phyloP scores from a whole-genome alignment of 2,113 vertebrate genomes.

The Heptranchias perlo region DNA sequence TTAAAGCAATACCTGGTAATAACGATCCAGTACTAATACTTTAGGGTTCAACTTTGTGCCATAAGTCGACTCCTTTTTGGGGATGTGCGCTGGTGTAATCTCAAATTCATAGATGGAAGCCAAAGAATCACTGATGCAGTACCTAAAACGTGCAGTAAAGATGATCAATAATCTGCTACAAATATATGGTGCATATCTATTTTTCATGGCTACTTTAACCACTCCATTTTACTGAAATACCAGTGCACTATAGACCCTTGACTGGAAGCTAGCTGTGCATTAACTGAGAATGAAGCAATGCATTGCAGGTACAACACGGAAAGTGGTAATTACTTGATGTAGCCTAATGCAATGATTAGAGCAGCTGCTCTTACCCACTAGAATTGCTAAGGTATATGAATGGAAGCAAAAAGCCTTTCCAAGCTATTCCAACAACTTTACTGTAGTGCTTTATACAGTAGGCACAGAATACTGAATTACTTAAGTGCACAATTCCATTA shows the following conservation, averaged over 20 bases:
- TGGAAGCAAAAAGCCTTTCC: background rate
- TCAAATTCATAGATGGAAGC: conserved; percentile 54
- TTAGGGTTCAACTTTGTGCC: conserved; percentile 46
- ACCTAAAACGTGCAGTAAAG: conserved; percentile 48
- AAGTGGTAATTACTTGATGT: no score
- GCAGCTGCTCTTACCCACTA: background rate
- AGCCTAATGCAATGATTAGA: background rate
- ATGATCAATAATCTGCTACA: background rate
- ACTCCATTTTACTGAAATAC: background rate
- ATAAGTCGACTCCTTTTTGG: conserved; percentile 47
- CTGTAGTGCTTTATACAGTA: background rate
- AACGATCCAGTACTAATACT: conserved; percentile 51
- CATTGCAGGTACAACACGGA: background rate
- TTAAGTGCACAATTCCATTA: background rate
- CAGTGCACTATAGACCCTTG: background rate
- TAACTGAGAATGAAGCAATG: background rate
- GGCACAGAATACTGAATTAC: background rate
- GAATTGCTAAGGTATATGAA: background rate
- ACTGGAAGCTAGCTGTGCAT: no score
- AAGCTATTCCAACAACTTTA: background rate
- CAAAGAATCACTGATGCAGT: conserved; percentile 64
- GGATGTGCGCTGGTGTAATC: conserved; percentile 61
- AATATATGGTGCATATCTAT: background rate
- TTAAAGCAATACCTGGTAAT: conserved; percentile 54
- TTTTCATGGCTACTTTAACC: background rate